Base-by-base conservation (phyloP, 2,797 vertebrate species). In the Dallia pectoralis region DNA sequence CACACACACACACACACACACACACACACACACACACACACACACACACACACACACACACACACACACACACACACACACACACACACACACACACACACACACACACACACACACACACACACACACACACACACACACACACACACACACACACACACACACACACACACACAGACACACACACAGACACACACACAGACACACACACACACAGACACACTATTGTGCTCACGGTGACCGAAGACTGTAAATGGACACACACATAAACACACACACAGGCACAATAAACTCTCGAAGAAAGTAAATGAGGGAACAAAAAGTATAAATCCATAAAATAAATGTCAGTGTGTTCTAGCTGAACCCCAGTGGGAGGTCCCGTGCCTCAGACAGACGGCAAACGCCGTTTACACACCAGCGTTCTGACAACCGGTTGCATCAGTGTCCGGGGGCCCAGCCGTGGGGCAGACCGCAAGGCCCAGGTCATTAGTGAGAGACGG, bases 401-500 rank as follows among this genome's bases (percentile, higher is more conserved):
- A 25, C 59, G 64, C 30, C 72, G 61, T 19, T 67, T 64, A 73
- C 33, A 16, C 48, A 25, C 32, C 56, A 71, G 22, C 14, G 36
- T 8, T 32, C 29, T 66, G 71, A 40, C 48, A 27, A 51, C 63
- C 6, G 22, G 7, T 11, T 6, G 47, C 40, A 49, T 53, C 30
- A 67, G 47, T 2, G 63, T 27, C 27, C 25, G 27, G 59, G 33
- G 56, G 33, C 81, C 77, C 72, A 49, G 68, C 11, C n/a, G n/a
- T n/a, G n/a, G n/a, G 6, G 11, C 74, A 77, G 78, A 75, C 62
- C 59, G 64, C 44, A 61, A 78, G 78, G 80, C 75, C 71, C 40
- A 30, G 75, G 77, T 81, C 78, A 83, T 83, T 83, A 84, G 76
- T 66, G 76, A 47, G 61, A 40, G 73, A 71, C 73, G 48, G 48